phyloP scores from a whole-genome alignment of 2,797 vertebrate species.

The Cetoscarus ocellatus region DNA sequence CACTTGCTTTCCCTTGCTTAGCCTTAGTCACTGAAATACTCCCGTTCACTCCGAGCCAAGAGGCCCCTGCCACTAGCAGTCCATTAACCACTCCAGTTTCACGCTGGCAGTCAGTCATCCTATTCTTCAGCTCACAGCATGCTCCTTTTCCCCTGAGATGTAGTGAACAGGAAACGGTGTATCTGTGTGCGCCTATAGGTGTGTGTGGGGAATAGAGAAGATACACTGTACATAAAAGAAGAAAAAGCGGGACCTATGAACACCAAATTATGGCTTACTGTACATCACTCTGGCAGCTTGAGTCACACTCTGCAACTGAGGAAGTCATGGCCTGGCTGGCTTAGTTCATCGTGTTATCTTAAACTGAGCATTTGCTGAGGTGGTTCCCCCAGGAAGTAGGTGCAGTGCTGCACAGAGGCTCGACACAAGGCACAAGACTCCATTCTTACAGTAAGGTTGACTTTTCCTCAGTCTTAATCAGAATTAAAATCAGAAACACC shows the following conservation, averaged over 20 bases:
- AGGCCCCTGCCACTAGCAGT: constrained; percentile 58
- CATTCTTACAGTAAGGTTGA: constrained; percentile 44
- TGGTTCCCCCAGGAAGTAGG: constrained; percentile 72
- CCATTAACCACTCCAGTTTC: constrained; percentile 77
- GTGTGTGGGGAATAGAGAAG: constrained; percentile 2
- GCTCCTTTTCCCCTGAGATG: constrained; percentile 44
- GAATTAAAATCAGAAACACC: constrained; percentile 15
- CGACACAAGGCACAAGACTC: constrained; percentile 21
- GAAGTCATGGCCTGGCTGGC: constrained; percentile 24
- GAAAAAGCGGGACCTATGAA: neutral
- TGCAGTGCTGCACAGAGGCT: constrained; percentile 49
- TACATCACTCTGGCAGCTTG: constrained; percentile 18
- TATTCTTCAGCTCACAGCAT: constrained; percentile 54
- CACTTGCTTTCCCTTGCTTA: constrained; percentile 36
- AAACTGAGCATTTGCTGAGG: constrained; percentile 62
- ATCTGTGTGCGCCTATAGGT: constrained; percentile 5
- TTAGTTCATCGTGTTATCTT: constrained; percentile 34
- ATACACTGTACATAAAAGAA: neutral
- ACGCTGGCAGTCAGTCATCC: constrained; percentile 59
- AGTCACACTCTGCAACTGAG: constrained; percentile 28
- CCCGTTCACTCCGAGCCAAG: constrained; percentile 54
- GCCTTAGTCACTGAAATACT: constrained; percentile 47
- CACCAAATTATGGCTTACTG: constrained; percentile 19
- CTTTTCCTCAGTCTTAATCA: constrained; percentile 24
- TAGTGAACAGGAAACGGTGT: constrained; percentile 34